Conservation (phyloP, 2,888 invertebrate genomes). For the Campoplex nolae region DNA sequence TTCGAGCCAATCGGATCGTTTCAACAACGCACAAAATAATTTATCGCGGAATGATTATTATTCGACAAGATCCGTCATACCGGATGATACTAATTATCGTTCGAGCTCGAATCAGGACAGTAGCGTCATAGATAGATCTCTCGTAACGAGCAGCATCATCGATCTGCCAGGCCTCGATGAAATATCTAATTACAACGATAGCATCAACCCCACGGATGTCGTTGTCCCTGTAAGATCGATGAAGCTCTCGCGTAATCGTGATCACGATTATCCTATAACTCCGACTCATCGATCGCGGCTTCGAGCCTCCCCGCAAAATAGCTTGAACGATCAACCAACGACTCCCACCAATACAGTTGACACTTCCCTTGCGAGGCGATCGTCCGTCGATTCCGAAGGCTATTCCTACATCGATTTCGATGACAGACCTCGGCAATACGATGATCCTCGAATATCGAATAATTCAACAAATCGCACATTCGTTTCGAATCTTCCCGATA, state of each 20-base stretch:
- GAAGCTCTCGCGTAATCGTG: slow-evolving; percentile 54
- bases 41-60: slow-evolving; percentile 21
- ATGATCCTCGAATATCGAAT: not conserved
- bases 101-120: not conserved
- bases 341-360: not conserved
- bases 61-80: not conserved
- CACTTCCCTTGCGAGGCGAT: slow-evolving; percentile 65
- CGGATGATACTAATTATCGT: slow-evolving; percentile 1
- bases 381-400: slow-evolving; percentile 80
- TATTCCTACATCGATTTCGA: slow-evolving; percentile 80
- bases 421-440: slow-evolving; percentile 58
- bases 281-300: slow-evolving; percentile 75
- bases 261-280: slow-evolving; percentile 73
- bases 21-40: slow-evolving; percentile 74
- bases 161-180: not conserved
- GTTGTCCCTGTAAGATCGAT: slow-evolving; percentile 26
- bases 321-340: not conserved
- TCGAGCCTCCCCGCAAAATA: not conserved
- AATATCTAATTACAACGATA: slow-evolving; percentile 23
- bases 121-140: slow-evolving; percentile 5
- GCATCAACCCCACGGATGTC: slow-evolving; percentile 44
- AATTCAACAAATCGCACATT: slow-evolving; percentile 32
- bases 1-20: not conserved
- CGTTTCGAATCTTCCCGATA: not conserved
- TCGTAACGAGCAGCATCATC: not conserved